phyloP scores from a whole-genome alignment of 2,888 invertebrate genomes.

The Agrochola lota region DNA sequence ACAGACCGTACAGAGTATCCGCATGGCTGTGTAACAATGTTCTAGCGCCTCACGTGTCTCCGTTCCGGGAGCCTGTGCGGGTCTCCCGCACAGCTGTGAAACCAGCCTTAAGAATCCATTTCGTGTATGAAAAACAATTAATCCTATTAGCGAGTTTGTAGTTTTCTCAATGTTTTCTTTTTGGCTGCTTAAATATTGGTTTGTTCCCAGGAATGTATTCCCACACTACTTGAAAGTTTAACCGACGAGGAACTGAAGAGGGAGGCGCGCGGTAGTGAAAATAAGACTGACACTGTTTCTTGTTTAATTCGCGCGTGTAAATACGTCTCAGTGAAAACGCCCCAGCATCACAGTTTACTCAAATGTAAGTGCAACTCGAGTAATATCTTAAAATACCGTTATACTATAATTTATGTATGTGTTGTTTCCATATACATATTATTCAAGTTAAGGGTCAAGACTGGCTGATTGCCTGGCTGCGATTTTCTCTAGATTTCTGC shows the following conservation, averaged over 20 bases:
- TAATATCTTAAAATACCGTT: not conserved
- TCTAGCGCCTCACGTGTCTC: no score
- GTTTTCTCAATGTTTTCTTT: not conserved
- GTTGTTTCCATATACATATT: slow-evolving; percentile 3
- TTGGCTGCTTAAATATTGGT: not conserved
- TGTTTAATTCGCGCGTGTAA: slow-evolving; percentile 98
- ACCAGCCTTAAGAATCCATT: not conserved
- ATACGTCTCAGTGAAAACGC: slow-evolving; percentile 95
- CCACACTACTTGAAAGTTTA: slow-evolving; percentile 96
- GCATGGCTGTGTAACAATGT: no score
- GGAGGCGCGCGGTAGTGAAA: slow-evolving; percentile 97
- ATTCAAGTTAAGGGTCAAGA: not conserved
- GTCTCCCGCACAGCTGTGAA: no score
- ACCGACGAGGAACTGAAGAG: slow-evolving; percentile 98
- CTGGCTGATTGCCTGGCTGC: not conserved
- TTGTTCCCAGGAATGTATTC: slow-evolving; percentile 94
- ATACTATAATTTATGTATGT: not conserved
- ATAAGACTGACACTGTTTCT: slow-evolving; percentile 98
- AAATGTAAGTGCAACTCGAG: slow-evolving; percentile 84
- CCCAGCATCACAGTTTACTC: slow-evolving; percentile 94
- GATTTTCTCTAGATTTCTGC: not conserved
- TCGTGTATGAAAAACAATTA: not conserved
- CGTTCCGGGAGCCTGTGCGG: no score
- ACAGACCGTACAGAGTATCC: no score
- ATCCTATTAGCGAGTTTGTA: not conserved